phyloP scores from a whole-genome alignment of 2,888 invertebrate genomes.

The Nasonovia ribisnigri region DNA sequence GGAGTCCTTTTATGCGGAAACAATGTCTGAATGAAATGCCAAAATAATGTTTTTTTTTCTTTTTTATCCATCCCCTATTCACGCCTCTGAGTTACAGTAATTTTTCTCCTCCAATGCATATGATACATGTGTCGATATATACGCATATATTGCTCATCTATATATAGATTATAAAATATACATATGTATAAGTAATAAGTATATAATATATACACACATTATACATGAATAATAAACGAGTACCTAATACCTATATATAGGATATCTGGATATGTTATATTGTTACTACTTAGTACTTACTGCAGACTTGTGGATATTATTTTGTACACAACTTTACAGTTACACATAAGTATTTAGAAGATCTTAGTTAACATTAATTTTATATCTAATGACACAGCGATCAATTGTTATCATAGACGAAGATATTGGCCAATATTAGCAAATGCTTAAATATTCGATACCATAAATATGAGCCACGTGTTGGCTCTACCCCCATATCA shows the following conservation, averaged over 20 bases:
- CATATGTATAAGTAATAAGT: too few species aligned
- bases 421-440: not conserved
- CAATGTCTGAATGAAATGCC: slow-evolving; percentile 61
- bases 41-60: slow-evolving; percentile 55
- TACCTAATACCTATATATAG: not conserved
- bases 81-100: slow-evolving; percentile 60
- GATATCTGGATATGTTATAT: too few species aligned
- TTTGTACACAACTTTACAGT: not conserved
- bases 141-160: not conserved
- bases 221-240: too few species aligned
- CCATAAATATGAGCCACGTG: not conserved
- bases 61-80: slow-evolving; percentile 61
- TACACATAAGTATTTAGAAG: not conserved
- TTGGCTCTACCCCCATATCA: not conserved
- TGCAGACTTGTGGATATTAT: not conserved
- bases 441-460: not conserved
- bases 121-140: slow-evolving; percentile 9
- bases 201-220: too few species aligned
- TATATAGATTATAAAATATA: not conserved
- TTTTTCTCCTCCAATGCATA: slow-evolving; percentile 60
- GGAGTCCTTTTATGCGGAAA: slow-evolving; percentile 64
- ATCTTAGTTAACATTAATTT: not conserved
- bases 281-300: not conserved
- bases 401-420: not conserved
- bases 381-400: not conserved